phyloP scores from a whole-genome alignment of 2,797 vertebrate species.

The Chloroceryle amazona region DNA sequence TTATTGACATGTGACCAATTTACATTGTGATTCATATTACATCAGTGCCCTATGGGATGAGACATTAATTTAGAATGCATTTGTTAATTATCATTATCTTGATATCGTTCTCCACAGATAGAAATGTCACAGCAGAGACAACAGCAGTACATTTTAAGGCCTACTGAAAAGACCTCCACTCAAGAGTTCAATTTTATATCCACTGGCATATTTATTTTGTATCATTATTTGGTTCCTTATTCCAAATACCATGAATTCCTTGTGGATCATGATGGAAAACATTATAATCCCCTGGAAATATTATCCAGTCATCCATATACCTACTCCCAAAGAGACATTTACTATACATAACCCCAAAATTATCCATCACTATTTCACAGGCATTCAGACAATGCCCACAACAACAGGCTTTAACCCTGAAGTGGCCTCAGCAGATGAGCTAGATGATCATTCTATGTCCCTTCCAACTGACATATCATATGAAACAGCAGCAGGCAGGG shows the following conservation, averaged over 20 bases:
- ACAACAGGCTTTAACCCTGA: not conserved
- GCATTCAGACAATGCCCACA: not conserved
- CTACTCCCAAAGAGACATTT: not conserved
- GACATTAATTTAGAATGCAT: not conserved
- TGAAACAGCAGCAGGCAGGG: no score
- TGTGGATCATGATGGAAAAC: not conserved
- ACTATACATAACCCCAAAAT: not conserved
- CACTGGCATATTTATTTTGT: not conserved
- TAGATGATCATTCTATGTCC: not conserved
- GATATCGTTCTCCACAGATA: not conserved
- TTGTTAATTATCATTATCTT: not conserved
- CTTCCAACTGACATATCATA: not conserved
- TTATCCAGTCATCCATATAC: not conserved
- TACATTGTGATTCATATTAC: not conserved
- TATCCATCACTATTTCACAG: not conserved
- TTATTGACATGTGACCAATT: not conserved
- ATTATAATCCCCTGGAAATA: not conserved
- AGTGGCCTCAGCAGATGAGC: not conserved
- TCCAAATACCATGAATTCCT: not conserved
- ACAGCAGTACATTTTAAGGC: not conserved
- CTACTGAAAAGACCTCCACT: not conserved
- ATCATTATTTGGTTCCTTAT: not conserved
- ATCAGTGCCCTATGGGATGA: not conserved
- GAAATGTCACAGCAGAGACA: not conserved
- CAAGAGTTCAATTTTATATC: not conserved